A percentile compares a stretch with the other conserved stretches of the same genome.
Evolutionary conservation across 2,113 vertebrate genomes (phyloP).

Genomic region (Megaceryle maxima): DNA sequence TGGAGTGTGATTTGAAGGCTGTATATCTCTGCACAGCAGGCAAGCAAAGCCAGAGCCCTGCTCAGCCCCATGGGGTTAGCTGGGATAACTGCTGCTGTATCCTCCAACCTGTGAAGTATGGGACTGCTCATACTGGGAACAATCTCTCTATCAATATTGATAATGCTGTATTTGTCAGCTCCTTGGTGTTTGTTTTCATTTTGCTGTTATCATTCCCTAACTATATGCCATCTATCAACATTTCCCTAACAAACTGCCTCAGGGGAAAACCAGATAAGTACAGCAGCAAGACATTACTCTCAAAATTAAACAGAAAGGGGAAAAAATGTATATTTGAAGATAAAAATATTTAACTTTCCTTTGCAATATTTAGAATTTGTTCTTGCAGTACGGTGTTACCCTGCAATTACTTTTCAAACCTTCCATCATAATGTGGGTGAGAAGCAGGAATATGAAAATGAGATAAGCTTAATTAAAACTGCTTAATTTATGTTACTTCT

Average conservation of each 20-base stretch:
- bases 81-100: neutral
- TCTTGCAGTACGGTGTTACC: neutral
- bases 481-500: neutral
- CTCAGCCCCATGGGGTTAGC: neutral
- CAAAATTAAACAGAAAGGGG: neutral
- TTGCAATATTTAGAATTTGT: slow-evolving; percentile 10
- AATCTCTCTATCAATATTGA: neutral
- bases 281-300: neutral
- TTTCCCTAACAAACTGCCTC: neutral
- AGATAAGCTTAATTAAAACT: slow-evolving; percentile 50
- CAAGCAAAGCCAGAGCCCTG: neutral
- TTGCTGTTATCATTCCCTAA: neutral
- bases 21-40: too few relatives aligned
- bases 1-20: neutral
- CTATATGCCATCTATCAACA: neutral
- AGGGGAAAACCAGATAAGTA: neutral
- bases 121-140: neutral
- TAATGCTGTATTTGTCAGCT: neutral
- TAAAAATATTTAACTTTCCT: neutral
- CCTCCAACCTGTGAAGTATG: neutral
- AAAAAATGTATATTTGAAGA: neutral
- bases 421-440: slow-evolving; percentile 26
- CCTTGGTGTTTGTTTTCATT: neutral
- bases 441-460: slow-evolving; percentile 39
- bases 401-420: neutral